Conservation (phyloP, 2,888 invertebrate species). For the Thecocarcelia acutangulata region DNA sequence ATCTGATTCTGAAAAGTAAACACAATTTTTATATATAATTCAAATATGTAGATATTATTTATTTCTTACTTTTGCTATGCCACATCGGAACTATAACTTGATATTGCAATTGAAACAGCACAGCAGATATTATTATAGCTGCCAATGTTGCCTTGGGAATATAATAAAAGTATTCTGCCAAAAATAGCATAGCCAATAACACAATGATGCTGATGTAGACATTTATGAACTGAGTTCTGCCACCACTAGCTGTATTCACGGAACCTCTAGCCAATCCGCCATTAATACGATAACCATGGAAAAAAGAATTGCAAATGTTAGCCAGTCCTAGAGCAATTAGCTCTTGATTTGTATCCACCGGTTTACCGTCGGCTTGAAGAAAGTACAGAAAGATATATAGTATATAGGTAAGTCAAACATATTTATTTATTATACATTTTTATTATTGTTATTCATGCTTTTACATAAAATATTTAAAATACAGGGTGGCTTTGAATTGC, state of each 20-base stretch:
- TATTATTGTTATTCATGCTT: too few species aligned
- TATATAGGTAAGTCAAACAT: too few species aligned
- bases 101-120: slow-evolving; percentile 94
- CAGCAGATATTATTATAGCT: slow-evolving; percentile 93
- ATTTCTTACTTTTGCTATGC: slow-evolving; percentile 89
- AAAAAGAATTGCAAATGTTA: slow-evolving; percentile 91
- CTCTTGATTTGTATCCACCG: slow-evolving; percentile 94
- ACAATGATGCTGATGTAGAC: slow-evolving; percentile 90
- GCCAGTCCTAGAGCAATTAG: slow-evolving; percentile 89
- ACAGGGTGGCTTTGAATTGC: too few species aligned
- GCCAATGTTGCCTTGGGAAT: slow-evolving; percentile 93
- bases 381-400: neutral
- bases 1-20: slow-evolving; percentile 87
- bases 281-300: slow-evolving; percentile 89
- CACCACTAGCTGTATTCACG: slow-evolving; percentile 93
- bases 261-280: slow-evolving; percentile 91
- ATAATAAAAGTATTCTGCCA: slow-evolving; percentile 92
- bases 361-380: slow-evolving; percentile 85
- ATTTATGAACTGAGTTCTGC: slow-evolving; percentile 90
- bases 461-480: too few species aligned
- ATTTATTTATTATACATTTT: too few species aligned
- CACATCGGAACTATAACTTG: slow-evolving; percentile 92
- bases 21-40: neutral
- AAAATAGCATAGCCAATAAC: slow-evolving; percentile 89
- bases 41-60: neutral